A percentile compares a stretch with the other conserved stretches of the same genome.
phyloP scores from a whole-genome alignment of 1,140 invertebrate genomes.

The Andricus grossulariae region DNA sequence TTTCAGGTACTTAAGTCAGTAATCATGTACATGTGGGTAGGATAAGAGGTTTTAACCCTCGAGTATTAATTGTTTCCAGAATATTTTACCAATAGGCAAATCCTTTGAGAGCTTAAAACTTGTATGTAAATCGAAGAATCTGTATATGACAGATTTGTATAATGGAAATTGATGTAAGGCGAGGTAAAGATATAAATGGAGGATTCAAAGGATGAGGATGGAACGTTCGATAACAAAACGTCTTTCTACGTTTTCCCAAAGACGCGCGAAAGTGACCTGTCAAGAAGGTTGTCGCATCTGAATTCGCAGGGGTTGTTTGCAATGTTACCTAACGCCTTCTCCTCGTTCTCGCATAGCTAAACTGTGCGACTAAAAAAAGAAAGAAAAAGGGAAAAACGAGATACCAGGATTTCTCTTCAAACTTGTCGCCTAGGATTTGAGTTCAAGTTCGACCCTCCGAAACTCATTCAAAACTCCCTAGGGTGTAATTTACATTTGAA shows the following conservation, averaged over 20 bases:
- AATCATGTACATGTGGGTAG: not conserved
- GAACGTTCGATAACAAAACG: constrained; percentile 12
- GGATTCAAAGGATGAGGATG: not conserved
- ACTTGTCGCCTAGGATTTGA: constrained; percentile 25
- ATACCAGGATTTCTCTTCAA: constrained; percentile 20
- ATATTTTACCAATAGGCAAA: not conserved
- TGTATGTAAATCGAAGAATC: constrained; percentile 3
- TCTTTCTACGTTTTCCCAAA: not conserved
- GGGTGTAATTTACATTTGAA: constrained; percentile 30
- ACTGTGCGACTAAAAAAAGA: constrained; percentile 1
- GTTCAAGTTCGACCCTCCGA: constrained; percentile 22
- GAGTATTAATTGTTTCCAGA: not conserved
- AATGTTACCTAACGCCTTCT: constrained; percentile 1
- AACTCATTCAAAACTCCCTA: constrained; percentile 1
- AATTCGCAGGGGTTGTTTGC: not conserved
- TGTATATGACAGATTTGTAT: constrained; percentile 10
- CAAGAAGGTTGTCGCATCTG: constrained; percentile 13
- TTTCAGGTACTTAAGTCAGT: not conserved
- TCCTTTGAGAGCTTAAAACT: not conserved
- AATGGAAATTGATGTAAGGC: constrained; percentile 21
- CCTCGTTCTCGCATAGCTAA: not conserved
- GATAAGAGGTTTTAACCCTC: not conserved
- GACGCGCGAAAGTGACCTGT: constrained; percentile 27
- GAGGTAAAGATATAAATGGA: constrained; percentile 22
- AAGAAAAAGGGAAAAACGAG: not conserved